phyloP scores from a whole-genome alignment of 2,888 invertebrate species.

The Microchrysa polita region DNA sequence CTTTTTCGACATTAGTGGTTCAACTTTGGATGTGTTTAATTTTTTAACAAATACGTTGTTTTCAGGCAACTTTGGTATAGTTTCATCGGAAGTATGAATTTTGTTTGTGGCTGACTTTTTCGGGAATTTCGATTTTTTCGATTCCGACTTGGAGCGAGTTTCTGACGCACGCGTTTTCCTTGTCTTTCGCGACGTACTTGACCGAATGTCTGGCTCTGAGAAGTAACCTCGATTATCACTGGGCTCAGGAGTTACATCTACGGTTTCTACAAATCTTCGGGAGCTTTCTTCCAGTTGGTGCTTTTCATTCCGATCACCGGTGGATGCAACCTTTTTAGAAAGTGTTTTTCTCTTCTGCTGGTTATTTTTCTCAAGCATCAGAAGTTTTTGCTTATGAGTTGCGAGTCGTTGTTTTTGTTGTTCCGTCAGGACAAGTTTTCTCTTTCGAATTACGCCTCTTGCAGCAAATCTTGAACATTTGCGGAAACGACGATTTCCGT shows the following conservation, averaged over 20 bases:
- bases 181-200: slow-evolving; percentile 45
- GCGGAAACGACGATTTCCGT: slow-evolving; percentile 58
- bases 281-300: neutral
- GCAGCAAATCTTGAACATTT: slow-evolving; percentile 54
- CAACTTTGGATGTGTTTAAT: neutral
- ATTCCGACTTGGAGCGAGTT: slow-evolving; percentile 65
- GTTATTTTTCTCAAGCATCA: slow-evolving; percentile 54
- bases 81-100: slow-evolving; percentile 14
- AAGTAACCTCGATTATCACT: slow-evolving; percentile 60
- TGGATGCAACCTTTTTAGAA: neutral
- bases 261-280: neutral
- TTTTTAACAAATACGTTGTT: neutral
- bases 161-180: slow-evolving; percentile 51
- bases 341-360: slow-evolving; percentile 52
- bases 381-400: slow-evolving; percentile 55
- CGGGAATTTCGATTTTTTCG: slow-evolving; percentile 61
- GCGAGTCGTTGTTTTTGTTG: slow-evolving; percentile 59
- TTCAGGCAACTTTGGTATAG: slow-evolving; percentile 43
- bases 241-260: slow-evolving; percentile 55
- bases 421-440: slow-evolving; percentile 60
- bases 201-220: slow-evolving; percentile 62
- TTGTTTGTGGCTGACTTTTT: neutral
- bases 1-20: slow-evolving; percentile 15
- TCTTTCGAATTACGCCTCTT: slow-evolving; percentile 55
- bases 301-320: neutral